Base-by-base conservation (phyloP, 2,888 invertebrate species). In the Melolontha melolontha region DNA sequence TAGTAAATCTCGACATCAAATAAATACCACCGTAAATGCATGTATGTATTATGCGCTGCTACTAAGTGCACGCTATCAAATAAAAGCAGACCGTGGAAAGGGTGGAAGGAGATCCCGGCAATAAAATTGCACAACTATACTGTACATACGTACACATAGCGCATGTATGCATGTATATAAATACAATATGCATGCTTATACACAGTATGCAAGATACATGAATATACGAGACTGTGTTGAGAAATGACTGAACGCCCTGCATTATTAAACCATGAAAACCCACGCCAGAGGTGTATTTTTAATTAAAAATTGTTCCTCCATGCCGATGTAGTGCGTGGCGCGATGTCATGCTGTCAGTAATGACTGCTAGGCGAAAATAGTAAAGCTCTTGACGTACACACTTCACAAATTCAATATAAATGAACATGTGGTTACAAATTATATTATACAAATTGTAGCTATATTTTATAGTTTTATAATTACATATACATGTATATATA, bases 301-400 rank as follows among this genome's bases (percentile, higher is more conserved):
- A 65, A 65, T 65, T 65, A 65, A 65, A 65, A 54, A 65, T 55
- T 40, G 51, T 54, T 68, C 68, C 54, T 62, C 64, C 59, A 55
- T 70, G 64, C 52, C 40, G 59, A 54, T 68, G 65, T 64, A 71
- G 42, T 66, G 70, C 67, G 5, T n/a, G 5, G 42, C 1, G 11
- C 42, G 22, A 22, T 22, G 22, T 22, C 22, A n/a, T 22, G 22
- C 22, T 22, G 4, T 22, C 22, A 22, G 22, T 22, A 22, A 22
- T 22, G 22, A 22, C 22, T 22, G 22, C 4, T 2, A 22, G 22
- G 22, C 22, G 22, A 22, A 22, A 22, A 22, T 22, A 22, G 22
- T 2, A 22, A 22, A 22, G 22, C 22, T 4, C 22, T 22, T 22
- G 2, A 22, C n/a, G n/a, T n/a, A n/a, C 4, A 22, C 4, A 22